phyloP scores from a whole-genome alignment of 1,140 invertebrate species.

The Neodiprion pinetum region DNA sequence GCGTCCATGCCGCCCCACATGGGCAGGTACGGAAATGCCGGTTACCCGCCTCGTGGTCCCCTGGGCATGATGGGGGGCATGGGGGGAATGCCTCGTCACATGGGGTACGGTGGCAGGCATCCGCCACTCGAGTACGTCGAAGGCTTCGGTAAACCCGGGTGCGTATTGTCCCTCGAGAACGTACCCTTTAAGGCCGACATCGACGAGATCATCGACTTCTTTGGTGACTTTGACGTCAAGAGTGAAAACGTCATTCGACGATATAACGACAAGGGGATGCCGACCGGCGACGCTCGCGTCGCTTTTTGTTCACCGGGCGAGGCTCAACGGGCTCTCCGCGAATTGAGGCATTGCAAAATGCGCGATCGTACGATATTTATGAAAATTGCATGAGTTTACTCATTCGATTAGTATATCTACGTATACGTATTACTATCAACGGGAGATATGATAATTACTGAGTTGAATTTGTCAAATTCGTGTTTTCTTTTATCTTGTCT shows the following conservation, averaged over 20 bases:
- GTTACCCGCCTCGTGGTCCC: conserved; percentile 49
- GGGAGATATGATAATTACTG: too few relatives aligned
- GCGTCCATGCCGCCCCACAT: conserved; percentile 45
- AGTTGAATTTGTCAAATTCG: too few relatives aligned
- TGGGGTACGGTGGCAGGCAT: conserved; percentile 32
- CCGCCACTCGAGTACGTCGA: conserved; percentile 59
- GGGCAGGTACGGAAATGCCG: conserved; percentile 44
- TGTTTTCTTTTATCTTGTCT: too few relatives aligned
- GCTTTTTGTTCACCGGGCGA: conserved; percentile 79
- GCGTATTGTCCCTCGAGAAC: conserved; percentile 84
- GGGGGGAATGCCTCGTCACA: conserved; percentile 47
- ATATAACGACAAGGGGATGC: conserved; percentile 83
- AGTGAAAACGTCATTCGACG: conserved; percentile 81
- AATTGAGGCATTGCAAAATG: conserved; percentile 64
- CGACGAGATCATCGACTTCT: conserved; percentile 88
- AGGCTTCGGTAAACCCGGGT: conserved; percentile 79
- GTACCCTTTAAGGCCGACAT: conserved; percentile 85
- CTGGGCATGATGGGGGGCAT: conserved; percentile 54
- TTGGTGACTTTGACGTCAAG: conserved; percentile 76
- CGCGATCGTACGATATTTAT: conserved; percentile 66
- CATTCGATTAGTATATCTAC: background rate
- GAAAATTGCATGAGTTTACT: conserved; percentile 52
- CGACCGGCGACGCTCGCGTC: conserved; percentile 89
- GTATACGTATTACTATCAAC: too few relatives aligned
- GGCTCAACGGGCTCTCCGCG: conserved; percentile 75